phyloP scores from a whole-genome alignment of 2,113 vertebrate genomes.

The Harpagus bidentatus region DNA sequence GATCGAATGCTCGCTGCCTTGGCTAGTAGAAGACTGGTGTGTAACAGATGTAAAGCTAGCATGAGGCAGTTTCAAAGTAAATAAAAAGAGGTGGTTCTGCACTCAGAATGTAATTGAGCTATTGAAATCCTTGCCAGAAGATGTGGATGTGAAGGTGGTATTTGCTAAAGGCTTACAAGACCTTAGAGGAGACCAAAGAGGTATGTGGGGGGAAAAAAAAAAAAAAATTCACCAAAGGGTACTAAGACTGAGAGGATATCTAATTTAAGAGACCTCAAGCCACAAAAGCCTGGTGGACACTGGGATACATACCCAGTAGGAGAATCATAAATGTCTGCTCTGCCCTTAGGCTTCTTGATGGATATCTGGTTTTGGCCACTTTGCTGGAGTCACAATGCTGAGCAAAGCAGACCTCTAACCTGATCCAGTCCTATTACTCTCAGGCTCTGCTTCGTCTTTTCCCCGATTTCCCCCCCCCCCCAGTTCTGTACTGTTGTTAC shows the following conservation, averaged over 20 bases:
- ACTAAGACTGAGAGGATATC: not conserved
- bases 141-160: not conserved
- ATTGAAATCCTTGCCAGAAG: not conserved
- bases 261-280: not conserved
- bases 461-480: too few species aligned
- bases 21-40: not conserved
- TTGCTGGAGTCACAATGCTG: not conserved
- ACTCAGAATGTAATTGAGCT: not conserved
- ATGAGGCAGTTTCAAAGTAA: constrained; percentile 1
- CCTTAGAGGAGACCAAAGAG: not conserved
- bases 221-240: not conserved
- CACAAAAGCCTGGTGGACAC: not conserved
- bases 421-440: not conserved
- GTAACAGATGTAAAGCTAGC: not conserved
- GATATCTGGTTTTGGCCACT: not conserved
- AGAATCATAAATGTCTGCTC: not conserved
- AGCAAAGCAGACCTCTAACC: not conserved
- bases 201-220: not conserved
- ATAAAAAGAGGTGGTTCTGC: not conserved
- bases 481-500: not conserved
- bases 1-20: not conserved
- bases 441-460: not conserved
- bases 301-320: not conserved
- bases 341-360: not conserved
- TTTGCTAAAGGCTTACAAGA: not conserved